Percentiles rank a stretch among this genome's conserved stretches.
Evolutionary conservation across 2,113 vertebrate species (phyloP).

Genomic region (Onychostoma macrolepis): DNA sequence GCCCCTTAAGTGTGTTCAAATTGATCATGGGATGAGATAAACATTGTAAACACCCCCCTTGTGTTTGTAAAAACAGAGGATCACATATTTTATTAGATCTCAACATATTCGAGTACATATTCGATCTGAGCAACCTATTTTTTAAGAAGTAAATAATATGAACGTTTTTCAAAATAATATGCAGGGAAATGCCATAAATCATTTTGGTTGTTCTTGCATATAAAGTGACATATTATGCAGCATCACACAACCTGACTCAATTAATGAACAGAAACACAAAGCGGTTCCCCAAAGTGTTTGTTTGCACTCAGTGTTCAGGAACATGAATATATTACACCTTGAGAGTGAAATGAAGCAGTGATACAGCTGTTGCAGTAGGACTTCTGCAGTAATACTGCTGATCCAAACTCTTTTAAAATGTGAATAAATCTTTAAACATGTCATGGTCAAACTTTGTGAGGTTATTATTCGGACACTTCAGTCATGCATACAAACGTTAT

Average conservation of each 20-base stretch:
- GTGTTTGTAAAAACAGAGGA: neutral
- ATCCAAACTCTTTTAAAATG: neutral
- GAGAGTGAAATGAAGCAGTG: neutral
- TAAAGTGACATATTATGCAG: conserved; percentile 17
- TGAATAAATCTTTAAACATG: neutral
- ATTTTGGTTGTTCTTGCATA: neutral
- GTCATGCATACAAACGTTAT: accelerated
- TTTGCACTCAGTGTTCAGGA: neutral
- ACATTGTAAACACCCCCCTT: neutral
- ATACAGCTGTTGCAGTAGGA: neutral
- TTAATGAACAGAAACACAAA: neutral
- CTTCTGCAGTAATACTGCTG: too few species aligned
- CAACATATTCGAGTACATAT: too few species aligned
- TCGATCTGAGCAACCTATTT: neutral
- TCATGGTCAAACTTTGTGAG: neutral
- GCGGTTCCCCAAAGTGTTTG: neutral
- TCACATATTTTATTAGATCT: neutral
- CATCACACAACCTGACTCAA: neutral
- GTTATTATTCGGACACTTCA: neutral
- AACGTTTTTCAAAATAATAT: neutral
- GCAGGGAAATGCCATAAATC: neutral
- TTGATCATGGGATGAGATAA: neutral
- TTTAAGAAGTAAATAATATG: neutral
- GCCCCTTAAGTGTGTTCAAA: neutral
- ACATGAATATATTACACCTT: neutral